phyloP scores from a whole-genome alignment of 2,797 vertebrate species.

The Macroramphosus scolopax region DNA sequence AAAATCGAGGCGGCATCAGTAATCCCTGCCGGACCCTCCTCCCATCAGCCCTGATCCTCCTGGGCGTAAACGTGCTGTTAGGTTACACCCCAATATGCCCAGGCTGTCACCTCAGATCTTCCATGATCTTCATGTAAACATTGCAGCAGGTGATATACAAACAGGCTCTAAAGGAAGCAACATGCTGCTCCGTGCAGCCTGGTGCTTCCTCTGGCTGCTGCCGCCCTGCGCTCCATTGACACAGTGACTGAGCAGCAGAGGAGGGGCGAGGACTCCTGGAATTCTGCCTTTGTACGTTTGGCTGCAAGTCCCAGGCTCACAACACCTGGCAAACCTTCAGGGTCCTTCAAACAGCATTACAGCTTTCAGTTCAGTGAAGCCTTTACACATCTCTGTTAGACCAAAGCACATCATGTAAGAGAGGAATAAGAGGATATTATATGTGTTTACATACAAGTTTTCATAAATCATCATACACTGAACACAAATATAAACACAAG shows the following conservation, averaged over 20 bases:
- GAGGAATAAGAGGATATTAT: too few species aligned
- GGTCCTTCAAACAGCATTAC: constrained; percentile 23
- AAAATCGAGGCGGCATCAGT: constrained; percentile 19
- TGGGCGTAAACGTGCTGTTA: constrained; percentile 15
- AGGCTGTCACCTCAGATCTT: constrained; percentile 27
- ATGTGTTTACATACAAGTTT: too few species aligned
- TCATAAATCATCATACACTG: too few species aligned
- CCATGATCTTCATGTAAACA: constrained; percentile 23
- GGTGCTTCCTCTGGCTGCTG: too few species aligned
- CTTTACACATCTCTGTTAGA: too few species aligned
- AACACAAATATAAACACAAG: too few species aligned
- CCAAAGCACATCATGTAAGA: too few species aligned
- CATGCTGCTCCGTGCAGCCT: not conserved
- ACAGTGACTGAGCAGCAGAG: constrained; percentile 64
- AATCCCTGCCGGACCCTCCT: constrained; percentile 45
- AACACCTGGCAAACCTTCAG: constrained; percentile 27
- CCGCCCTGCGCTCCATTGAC: constrained; percentile 40
- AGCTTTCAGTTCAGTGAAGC: too few species aligned
- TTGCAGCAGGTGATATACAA: too few species aligned
- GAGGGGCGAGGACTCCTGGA: constrained; percentile 42
- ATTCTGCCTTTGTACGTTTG: constrained; percentile 33
- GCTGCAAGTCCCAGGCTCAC: constrained; percentile 16
- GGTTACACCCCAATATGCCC: constrained; percentile 53
- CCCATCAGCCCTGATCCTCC: constrained; percentile 53
- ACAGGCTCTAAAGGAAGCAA: not conserved